Percentiles rank a stretch among this genome's conserved stretches.
These are phyloP conservation scores for Aphidoletes aphidimyza DNA, from an alignment of 2,888 invertebrate genomes.

Conservation along the genomic window DNA sequence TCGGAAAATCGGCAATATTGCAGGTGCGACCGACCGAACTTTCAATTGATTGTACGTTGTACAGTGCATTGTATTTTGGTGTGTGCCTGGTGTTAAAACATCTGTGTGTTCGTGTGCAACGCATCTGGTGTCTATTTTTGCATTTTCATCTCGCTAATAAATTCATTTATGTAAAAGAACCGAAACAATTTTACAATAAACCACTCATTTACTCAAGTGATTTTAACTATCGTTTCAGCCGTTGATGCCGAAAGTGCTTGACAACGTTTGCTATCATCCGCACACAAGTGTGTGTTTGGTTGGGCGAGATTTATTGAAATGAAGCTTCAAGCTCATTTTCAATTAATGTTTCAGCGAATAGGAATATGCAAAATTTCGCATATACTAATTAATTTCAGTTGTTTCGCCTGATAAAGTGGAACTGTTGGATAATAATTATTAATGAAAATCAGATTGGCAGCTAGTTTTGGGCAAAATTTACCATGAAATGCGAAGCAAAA, in stretches of 20 bases:
- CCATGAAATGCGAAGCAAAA: no score
- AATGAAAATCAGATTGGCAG: background rate
- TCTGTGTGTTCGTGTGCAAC: background rate
- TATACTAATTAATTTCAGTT: conserved; percentile 36
- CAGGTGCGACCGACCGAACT: background rate
- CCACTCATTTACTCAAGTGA: no score
- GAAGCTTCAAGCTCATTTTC: conserved; percentile 11
- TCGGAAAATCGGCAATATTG: background rate
- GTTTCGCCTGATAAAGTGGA: background rate
- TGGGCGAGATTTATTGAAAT: no score
- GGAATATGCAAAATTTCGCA: background rate
- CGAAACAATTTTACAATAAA: conserved; percentile 17
- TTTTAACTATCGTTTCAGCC: no score
- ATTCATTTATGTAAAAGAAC: conserved; percentile 26
- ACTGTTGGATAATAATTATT: background rate
- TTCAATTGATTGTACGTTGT: no score
- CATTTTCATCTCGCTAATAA: conserved; percentile 10
- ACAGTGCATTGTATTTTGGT: background rate
- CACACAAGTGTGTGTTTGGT: no score
- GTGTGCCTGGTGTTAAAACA: conserved; percentile 19
- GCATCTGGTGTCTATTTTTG: conserved; percentile 17
- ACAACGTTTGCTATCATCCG: no score
- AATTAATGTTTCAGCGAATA: background rate
- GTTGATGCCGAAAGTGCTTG: background rate
- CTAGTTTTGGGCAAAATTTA: no score